Base-by-base conservation (phyloP, 2,797 vertebrate genomes). In the Leptoclinus maculatus region DNA sequence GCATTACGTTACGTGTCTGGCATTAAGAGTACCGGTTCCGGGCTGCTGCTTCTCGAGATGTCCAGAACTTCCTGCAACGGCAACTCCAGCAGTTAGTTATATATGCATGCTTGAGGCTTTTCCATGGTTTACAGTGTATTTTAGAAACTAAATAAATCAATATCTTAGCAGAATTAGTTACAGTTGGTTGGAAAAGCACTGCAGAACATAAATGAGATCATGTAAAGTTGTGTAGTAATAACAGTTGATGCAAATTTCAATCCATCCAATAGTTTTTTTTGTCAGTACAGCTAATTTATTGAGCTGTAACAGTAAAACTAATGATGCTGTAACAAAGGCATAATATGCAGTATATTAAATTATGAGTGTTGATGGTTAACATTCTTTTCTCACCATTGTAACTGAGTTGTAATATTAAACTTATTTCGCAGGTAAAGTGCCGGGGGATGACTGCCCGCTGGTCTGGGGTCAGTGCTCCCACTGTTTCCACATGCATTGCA, bases 381-480 rank as follows among this genome's bases (percentile, higher is more conserved):
- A 29, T 36, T 57, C 3, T 19, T 57, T 57, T 43, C 41, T 58
- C 51, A 53, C 25, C 27, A 0, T 27, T 54, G 11, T 16, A 32
- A 36, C 16, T 4, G 11, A 58, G 17, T 16, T 53, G 7, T 39
- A 56, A 21, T 67, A 3, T 60, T 27, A 6, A 23, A 38, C 47
- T 59, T 62, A 14, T 73, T 76, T 87, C 84, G 4, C 92, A 99
- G 98, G 98, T 92, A 98, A 98, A 80, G 97, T 99, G 58, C 98
- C 98, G 0, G 98, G 98, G 0, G 98, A 99, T 5, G 98, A 99
- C 94, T 99, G 98, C 82, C 98, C 98, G 0, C 92, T 99, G 93
- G 98, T 99, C 73, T 99, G 98, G 98, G 98, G 98, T n/a, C 98
- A 99, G 94, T 99, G 98, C 79, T 99, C 98, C 0, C 98, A 99